phyloP scores from a whole-genome alignment of 2,797 vertebrate genomes.

The Gymnoscopelus braueri region DNA sequence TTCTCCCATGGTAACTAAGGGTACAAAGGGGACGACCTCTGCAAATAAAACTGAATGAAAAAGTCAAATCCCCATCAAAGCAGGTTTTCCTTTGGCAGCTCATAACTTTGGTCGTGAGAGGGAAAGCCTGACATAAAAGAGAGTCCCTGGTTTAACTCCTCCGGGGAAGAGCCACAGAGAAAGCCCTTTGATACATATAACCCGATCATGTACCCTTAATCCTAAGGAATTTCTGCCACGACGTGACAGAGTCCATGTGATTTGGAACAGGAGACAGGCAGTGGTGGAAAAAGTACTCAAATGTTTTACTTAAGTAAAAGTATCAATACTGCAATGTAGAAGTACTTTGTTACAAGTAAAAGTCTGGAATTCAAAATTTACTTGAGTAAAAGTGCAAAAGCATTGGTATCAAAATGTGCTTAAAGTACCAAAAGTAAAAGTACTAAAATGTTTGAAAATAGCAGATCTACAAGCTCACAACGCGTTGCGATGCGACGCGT shows the following conservation, averaged over 20 bases:
- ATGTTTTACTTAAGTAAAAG: too few species aligned
- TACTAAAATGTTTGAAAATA: too few species aligned
- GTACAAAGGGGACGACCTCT: conserved; percentile 29
- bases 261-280: conserved; percentile 25
- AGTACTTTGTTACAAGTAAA: too few species aligned
- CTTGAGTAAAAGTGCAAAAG: too few species aligned
- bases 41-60: conserved; percentile 13
- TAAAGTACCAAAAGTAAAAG: too few species aligned
- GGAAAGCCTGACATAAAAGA: conserved; percentile 47
- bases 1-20: conserved; percentile 6
- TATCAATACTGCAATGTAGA: too few species aligned
- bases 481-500: too few species aligned
- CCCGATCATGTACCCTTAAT: conserved; percentile 67
- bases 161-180: conserved; percentile 45
- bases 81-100: conserved; percentile 49
- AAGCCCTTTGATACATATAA: conserved; percentile 64
- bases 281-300: too few species aligned
- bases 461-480: too few species aligned
- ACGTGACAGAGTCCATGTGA: conserved; percentile 36
- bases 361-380: too few species aligned
- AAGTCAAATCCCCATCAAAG: conserved; percentile 42
- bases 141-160: conserved; percentile 47
- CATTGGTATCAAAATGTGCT: too few species aligned
- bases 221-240: conserved; percentile 63
- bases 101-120: conserved; percentile 52